These are phyloP conservation scores for Uloborus plumipes DNA, from an alignment of 2,888 invertebrate genomes.

Conservation along the genomic window DNA sequence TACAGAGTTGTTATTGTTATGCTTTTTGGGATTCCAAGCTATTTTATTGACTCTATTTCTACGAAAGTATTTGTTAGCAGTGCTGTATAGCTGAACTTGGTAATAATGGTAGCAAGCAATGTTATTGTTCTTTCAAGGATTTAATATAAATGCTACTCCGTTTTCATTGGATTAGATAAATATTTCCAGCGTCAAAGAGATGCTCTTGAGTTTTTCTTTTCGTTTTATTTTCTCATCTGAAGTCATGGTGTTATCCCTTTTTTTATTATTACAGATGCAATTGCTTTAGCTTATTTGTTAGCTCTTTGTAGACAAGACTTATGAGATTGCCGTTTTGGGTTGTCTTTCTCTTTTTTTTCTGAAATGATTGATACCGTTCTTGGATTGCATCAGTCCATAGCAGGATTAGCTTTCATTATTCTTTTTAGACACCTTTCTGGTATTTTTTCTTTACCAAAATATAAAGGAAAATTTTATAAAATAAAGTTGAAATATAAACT, in stretches of 20 bases:
- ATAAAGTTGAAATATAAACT: too few relatives aligned
- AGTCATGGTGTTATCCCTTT: conserved; percentile 14
- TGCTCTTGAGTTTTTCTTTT: conserved; percentile 11
- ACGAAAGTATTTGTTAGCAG: conserved; percentile 26
- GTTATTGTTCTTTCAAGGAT: conserved; percentile 56
- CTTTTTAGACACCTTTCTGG: too few relatives aligned
- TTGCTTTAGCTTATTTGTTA: conserved; percentile 41
- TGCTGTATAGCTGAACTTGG: conserved; percentile 2
- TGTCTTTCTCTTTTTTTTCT: too few relatives aligned
- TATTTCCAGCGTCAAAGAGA: conserved; percentile 46
- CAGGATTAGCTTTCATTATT: too few relatives aligned
- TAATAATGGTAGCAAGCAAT: conserved; percentile 36
- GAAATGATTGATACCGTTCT: too few relatives aligned
- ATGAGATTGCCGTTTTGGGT: conserved; percentile 19
- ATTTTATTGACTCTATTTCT: conserved; percentile 49
- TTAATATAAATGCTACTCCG: conserved; percentile 51
- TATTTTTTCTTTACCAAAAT: too few relatives aligned
- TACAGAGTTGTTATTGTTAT: conserved; percentile 38
- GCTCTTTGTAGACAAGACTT: conserved; percentile 17
- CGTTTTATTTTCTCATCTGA: conserved; percentile 4
- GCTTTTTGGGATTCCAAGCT: conserved; percentile 26
- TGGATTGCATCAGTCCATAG: too few relatives aligned
- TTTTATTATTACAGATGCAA: conserved; percentile 41
- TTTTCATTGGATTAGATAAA: conserved; percentile 61
- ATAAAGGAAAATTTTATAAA: too few relatives aligned